Percentiles rank a stretch among this genome's conserved stretches.
Evolutionary conservation across 2,888 invertebrate species (phyloP).

Genomic region (Coleophora flavipennella): DNA sequence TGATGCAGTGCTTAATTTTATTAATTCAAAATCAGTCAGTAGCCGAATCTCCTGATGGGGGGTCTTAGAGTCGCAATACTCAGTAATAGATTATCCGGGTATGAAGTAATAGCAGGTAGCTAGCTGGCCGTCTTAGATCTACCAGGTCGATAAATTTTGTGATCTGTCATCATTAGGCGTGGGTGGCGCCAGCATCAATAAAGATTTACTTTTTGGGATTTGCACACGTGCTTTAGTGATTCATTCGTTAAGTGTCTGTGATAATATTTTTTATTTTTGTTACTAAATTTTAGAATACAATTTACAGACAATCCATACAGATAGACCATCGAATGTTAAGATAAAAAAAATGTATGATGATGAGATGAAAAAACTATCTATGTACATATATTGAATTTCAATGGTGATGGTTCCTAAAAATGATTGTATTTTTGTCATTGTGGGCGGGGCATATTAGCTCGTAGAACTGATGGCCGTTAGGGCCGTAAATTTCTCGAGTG

Average conservation of each 20-base stretch:
- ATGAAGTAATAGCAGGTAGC: conserved; percentile 3
- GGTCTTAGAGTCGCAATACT: background rate
- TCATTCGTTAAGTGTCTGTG: background rate
- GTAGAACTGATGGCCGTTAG: too few relatives aligned
- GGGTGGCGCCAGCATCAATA: background rate
- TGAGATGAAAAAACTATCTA: too few relatives aligned
- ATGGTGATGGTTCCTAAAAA: too few relatives aligned
- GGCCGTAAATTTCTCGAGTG: too few relatives aligned
- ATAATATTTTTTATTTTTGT: background rate
- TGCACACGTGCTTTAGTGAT: background rate
- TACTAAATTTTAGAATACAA: too few relatives aligned
- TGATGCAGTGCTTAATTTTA: too few relatives aligned
- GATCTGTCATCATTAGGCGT: background rate
- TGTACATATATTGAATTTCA: too few relatives aligned
- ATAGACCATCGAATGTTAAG: too few relatives aligned
- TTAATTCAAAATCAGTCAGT: background rate
- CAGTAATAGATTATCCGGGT: background rate
- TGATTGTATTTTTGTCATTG: too few relatives aligned
- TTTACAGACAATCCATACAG: too few relatives aligned
- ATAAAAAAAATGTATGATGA: too few relatives aligned
- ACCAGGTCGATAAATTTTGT: conserved; percentile 1
- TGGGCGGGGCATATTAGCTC: too few relatives aligned
- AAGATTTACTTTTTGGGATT: background rate
- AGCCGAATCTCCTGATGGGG: conserved; percentile 1
- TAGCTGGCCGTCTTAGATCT: background rate